Base-by-base conservation (phyloP, 2,113 vertebrate genomes). In the Atherinomorus stipes region DNA sequence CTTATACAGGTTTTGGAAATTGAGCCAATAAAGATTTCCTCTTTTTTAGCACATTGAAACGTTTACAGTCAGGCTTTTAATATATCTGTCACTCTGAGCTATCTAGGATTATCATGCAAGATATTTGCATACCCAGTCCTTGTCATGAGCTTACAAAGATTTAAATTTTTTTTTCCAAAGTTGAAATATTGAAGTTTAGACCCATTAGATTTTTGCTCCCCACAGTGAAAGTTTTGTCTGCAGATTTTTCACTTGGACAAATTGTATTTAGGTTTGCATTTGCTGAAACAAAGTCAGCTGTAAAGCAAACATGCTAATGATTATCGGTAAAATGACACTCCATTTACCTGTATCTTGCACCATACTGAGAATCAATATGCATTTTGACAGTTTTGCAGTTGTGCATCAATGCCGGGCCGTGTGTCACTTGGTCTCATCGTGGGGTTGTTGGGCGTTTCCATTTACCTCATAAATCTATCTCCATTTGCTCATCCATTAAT, bases 401-500 rank as follows among this genome's bases (percentile, higher is more conserved):
- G 21, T 53, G 1, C 53, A 4, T 66, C 54, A 61, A 66, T 19
- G 31, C 56, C n/a, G 47, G 40, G 26, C 63, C 26, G 47, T 75
- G 72, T 73, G 79, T 82, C 84, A 80, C 62, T 21, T 40, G 16
- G 62, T 56, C 49, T 51, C 58, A 21, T 73, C 80, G 40, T 19
- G 37, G 59, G 31, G 49, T 53, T 15, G 28, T 44, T 25, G 31
- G 61, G 40, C 51, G 11, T 65, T 34, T 76, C 70, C 72, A 59
- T 75, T 85, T 67, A 78, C 44, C 69, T 77, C 50, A 40, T 77
- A 42, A 80, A 76, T 87, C 80, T 71, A 74, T 84, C 86, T 89
- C 82, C 71, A 76, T 88, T 82, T 85, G 72, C 68, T 37, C 71
- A 37, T 85, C 86, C 86, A 86, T 90, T 87, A 87, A 85, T 89